A percentile compares a stretch with the other conserved stretches of the same genome.
Evolutionary conservation across 2,113 vertebrate genomes (phyloP).

Genomic region (Cyphomyrus plagiostoma): DNA sequence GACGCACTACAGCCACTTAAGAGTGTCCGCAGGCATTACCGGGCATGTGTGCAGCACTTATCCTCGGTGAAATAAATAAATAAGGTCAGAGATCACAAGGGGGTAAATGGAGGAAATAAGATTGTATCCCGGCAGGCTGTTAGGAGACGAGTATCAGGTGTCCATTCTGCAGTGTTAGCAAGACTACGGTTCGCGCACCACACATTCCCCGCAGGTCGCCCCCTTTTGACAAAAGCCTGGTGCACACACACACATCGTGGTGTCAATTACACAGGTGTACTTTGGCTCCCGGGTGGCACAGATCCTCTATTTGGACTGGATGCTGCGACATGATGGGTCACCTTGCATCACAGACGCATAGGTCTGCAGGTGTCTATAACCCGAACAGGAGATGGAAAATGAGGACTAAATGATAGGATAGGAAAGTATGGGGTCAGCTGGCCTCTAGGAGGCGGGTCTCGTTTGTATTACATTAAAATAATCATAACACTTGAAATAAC

Average conservation of each 20-base stretch:
- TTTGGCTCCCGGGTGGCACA: neutral
- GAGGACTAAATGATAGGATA: neutral
- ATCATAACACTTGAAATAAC: neutral
- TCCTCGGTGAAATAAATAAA: conserved; percentile 46
- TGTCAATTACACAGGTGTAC: neutral
- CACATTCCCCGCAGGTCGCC: neutral
- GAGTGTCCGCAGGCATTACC: conserved; percentile 30
- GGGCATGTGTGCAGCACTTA: conserved; percentile 46
- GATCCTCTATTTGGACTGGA: neutral
- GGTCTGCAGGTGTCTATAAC: neutral
- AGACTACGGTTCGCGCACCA: conserved; percentile 4
- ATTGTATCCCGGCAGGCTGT: conserved; percentile 45
- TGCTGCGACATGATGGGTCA: neutral
- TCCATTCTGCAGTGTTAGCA: conserved; percentile 25
- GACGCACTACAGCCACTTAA: conserved; percentile 34
- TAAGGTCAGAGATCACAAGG: conserved; percentile 52
- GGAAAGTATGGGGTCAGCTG: neutral
- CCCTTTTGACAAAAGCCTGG: too few relatives aligned
- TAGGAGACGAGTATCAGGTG: conserved; percentile 33
- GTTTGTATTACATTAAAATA: neutral
- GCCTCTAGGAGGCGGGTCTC: neutral
- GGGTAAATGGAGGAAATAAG: conserved; percentile 56
- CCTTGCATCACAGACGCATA: neutral
- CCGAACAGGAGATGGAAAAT: neutral
- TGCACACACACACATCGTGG: neutral